Base-by-base conservation (phyloP, 2,797 vertebrate genomes). In the Coccyzus lansbergi region DNA sequence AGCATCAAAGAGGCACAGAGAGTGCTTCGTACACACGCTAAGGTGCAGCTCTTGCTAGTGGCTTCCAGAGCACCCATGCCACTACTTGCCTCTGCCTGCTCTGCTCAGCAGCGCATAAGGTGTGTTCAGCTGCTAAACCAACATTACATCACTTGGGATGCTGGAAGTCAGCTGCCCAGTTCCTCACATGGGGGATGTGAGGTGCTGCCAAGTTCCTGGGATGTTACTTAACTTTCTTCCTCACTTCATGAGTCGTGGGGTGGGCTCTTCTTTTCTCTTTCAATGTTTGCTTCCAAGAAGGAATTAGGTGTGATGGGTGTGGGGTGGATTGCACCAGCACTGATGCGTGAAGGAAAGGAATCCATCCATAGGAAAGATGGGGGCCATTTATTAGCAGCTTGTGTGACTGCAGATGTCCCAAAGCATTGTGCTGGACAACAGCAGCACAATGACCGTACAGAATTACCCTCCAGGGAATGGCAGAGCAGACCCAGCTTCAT, bases 91-190 rank as follows among this genome's bases (percentile, higher is more conserved):
- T 53, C 70, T 74, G 84, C 89, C 92, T 95, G 85, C 89, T 86
- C 74, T 21, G 51, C 56, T 89, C 78, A 9, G 55, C 70, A 60
- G 70, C 79, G 25, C 64, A 69, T n/a, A 92, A 92, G 90, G 59
- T 63, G 89, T 78, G 83, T 46, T 16, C 6, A 1, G 34, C 70
- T 17, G 3, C 65, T 82, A 82, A 91, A 82, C 59, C 68, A 80
- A 81, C 70, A 83, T 93, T 85, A 92, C 95, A 67, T 95, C 92
- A 94, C 85, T 74, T 83, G 82, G 49, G 86, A 91, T 90, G 78
- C 77, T 95, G 92, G 80, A 95, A 92, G 70, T 87, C 83, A 71
- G 81, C 88, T 89, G 90, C 69, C 70, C 11, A 0, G 42, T 58
- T 93, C 80, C 83, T 90, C 65, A 3, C 82, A 49, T 7, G 53